Conservation (phyloP, 2,113 vertebrate genomes). For the Leptodactylus fuscus region DNA sequence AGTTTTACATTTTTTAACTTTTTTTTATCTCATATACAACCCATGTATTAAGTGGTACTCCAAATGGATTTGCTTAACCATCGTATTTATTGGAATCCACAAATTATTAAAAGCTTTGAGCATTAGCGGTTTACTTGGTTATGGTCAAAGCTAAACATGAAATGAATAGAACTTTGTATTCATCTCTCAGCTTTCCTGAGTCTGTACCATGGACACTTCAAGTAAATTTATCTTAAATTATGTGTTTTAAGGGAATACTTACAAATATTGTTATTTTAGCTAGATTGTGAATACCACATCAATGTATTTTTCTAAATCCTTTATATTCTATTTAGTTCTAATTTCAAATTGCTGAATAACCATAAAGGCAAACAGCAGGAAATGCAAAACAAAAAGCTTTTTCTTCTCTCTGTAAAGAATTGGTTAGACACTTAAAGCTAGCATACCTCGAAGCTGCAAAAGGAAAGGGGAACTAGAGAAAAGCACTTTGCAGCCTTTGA, state of each 20-base stretch:
- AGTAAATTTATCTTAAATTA: not conserved
- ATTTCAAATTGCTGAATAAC: conserved; percentile 21
- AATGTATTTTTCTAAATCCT: not conserved
- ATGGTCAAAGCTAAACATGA: not conserved
- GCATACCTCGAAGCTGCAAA: conserved; percentile 53
- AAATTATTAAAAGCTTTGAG: no score
- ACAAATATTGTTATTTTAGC: not conserved
- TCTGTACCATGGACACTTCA: not conserved
- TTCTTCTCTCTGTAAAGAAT: conserved; percentile 47
- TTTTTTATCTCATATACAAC: no score
- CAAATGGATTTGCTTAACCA: not conserved
- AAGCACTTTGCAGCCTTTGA: conserved; percentile 57
- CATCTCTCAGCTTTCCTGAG: not conserved
- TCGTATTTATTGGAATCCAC: not conserved
- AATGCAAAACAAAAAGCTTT: conserved; percentile 35
- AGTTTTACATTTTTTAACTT: no score
- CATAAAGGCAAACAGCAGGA: conserved; percentile 45
- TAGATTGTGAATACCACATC: not conserved
- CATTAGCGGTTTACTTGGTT: not conserved
- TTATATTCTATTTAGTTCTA: not conserved
- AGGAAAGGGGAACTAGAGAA: conserved; percentile 31
- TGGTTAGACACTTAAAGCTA: conserved; percentile 21
- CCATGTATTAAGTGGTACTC: no score
- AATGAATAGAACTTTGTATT: not conserved
- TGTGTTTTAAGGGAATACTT: not conserved